Conservation (phyloP, 1,140 invertebrate genomes). For the Zaprionus capensis region DNA sequence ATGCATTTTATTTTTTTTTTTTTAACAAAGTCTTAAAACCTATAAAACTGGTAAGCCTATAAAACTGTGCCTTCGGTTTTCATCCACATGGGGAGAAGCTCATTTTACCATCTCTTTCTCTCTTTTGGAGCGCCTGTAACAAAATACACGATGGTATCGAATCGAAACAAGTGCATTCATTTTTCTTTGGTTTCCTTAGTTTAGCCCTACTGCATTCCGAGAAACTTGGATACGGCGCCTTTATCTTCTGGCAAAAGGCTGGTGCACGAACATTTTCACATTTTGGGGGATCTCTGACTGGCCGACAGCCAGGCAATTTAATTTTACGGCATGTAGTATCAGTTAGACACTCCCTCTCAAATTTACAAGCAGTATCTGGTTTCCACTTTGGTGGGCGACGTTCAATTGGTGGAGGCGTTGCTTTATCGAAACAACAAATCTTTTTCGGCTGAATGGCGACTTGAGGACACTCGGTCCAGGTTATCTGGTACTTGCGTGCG, state of each 20-base stretch:
- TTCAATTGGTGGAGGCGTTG: not conserved
- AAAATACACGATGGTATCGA: conserved; percentile 8
- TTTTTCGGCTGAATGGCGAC: conserved; percentile 63
- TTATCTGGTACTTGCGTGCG: conserved; percentile 61
- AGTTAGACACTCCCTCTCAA: not conserved
- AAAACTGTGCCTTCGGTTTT: no score
- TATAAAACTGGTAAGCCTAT: no score
- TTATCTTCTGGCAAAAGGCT: conserved; percentile 29
- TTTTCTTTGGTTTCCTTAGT: not conserved
- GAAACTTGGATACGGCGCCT: conserved; percentile 43
- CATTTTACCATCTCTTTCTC: not conserved
- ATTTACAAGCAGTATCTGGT: conserved; percentile 23
- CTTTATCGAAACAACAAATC: conserved; percentile 49
- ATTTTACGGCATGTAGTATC: conserved; percentile 15
- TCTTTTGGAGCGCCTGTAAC: not conserved
- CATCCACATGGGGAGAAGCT: not conserved
- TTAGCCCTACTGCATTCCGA: conserved; percentile 37
- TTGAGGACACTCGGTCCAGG: conserved; percentile 63
- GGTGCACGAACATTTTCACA: conserved; percentile 2
- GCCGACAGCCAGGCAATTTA: conserved; percentile 14
- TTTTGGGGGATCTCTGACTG: not conserved
- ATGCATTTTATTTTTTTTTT: no score
- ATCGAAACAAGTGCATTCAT: conserved; percentile 32
- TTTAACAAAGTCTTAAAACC: no score
- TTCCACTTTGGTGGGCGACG: conserved; percentile 36